Evolutionary conservation across 1,140 invertebrate genomes (phyloP).

Genomic region (Scaptomyza graminum): DNA sequence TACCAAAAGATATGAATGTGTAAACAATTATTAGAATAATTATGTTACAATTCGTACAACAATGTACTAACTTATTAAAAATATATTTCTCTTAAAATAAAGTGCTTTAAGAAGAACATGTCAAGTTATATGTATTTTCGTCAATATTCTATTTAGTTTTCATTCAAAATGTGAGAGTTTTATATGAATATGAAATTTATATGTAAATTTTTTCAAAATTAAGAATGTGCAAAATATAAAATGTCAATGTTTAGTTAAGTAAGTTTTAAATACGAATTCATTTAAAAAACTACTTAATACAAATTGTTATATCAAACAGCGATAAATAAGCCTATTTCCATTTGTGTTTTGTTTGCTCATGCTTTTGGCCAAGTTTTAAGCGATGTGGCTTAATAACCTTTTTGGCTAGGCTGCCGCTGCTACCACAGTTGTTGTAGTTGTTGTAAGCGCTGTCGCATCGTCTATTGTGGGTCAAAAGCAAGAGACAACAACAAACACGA

Average conservation of each 20-base stretch:
- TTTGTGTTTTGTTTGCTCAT: background rate
- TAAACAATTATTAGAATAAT: background rate
- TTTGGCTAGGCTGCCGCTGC: slow-evolving; percentile 43
- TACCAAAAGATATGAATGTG: background rate
- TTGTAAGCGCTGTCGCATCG: slow-evolving; percentile 12
- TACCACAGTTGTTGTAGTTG: slow-evolving; percentile 9
- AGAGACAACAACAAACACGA: background rate
- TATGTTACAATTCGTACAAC: no score
- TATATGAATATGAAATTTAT: no score
- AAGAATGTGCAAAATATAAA: no score
- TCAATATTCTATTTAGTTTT: background rate
- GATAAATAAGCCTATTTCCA: background rate
- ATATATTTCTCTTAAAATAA: background rate
- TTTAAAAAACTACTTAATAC: background rate
- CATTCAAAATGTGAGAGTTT: background rate
- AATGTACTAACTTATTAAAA: no score
- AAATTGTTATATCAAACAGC: background rate
- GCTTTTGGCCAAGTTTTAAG: slow-evolving; percentile 28
- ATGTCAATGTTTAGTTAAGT: no score
- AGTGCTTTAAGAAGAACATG: background rate
- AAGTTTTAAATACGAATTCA: background rate
- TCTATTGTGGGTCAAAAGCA: slow-evolving; percentile 46
- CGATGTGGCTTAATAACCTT: slow-evolving; percentile 61
- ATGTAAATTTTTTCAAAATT: no score
- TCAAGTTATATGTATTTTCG: background rate